These are phyloP conservation scores for Chionoecetes opilio DNA, from an alignment of 1,140 invertebrate species.

Conservation along the genomic window DNA sequence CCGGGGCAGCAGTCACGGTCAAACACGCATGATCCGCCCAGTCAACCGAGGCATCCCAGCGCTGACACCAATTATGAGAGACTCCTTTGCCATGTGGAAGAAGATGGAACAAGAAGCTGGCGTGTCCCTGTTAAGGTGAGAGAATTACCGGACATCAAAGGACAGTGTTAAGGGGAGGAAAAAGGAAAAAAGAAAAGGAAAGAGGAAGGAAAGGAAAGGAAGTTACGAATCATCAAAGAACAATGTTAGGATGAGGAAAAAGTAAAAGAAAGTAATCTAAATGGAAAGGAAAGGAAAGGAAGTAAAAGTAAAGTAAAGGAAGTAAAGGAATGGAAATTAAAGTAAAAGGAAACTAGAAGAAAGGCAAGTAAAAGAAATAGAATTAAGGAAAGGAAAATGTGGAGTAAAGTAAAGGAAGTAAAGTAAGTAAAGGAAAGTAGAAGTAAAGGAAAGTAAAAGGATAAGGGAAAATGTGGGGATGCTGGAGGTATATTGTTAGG, in stretches of 20 bases:
- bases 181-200: background rate
- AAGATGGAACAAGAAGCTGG: constrained; percentile 38
- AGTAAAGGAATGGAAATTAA: background rate
- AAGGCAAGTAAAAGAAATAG: background rate
- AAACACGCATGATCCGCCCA: constrained; percentile 48
- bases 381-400: no score
- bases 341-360: background rate
- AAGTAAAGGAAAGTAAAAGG: no score
- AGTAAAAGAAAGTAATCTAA: no score
- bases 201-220: no score
- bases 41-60: constrained; percentile 43
- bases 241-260: no score
- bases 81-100: constrained; percentile 42
- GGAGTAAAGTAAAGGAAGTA: no score
- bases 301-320: background rate
- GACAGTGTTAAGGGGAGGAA: background rate
- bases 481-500: no score
- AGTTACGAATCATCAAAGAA: no score
- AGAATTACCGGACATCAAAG: background rate
- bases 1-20: constrained; percentile 58
- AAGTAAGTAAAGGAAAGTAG: no score
- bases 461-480: no score
- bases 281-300: background rate
- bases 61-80: constrained; percentile 34
- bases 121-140: constrained; percentile 45